Conservation (phyloP, 2,113 vertebrate species). For the Riparia riparia region DNA sequence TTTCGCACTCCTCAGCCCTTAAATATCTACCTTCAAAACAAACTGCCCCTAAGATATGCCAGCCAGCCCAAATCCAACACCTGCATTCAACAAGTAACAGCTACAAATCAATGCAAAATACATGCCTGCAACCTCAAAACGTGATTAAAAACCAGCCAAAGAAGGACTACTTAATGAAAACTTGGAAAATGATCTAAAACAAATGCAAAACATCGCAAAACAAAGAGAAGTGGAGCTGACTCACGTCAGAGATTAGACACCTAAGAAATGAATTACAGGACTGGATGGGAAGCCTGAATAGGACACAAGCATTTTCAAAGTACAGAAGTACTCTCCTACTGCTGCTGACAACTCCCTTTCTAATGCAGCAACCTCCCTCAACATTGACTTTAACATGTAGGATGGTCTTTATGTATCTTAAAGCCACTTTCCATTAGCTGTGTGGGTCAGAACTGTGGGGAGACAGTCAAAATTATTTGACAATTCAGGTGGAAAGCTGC, state of each 20-base stretch:
- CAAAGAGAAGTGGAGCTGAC: background rate
- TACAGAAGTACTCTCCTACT: background rate
- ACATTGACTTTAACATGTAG: background rate
- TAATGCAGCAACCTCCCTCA: background rate
- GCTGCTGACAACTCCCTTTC: background rate
- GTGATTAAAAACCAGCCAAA: background rate
- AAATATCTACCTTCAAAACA: background rate
- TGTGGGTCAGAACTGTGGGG: background rate
- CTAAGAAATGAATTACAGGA: background rate
- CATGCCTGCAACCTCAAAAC: background rate
- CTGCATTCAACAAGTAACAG: background rate
- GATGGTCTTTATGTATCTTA: background rate
- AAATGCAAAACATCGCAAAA: background rate
- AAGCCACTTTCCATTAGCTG: background rate
- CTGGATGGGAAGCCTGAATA: background rate
- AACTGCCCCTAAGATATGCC: background rate
- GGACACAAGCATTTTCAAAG: background rate
- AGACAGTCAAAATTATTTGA: background rate
- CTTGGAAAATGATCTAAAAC: background rate
- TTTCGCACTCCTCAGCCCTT: background rate
- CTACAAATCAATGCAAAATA: background rate
- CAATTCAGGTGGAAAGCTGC: background rate
- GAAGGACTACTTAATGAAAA: background rate
- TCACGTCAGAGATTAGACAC: background rate
- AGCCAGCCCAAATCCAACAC: background rate